Evolutionary conservation across 2,888 invertebrate genomes (phyloP).

Genomic region (Philopedon plagiatum): DNA sequence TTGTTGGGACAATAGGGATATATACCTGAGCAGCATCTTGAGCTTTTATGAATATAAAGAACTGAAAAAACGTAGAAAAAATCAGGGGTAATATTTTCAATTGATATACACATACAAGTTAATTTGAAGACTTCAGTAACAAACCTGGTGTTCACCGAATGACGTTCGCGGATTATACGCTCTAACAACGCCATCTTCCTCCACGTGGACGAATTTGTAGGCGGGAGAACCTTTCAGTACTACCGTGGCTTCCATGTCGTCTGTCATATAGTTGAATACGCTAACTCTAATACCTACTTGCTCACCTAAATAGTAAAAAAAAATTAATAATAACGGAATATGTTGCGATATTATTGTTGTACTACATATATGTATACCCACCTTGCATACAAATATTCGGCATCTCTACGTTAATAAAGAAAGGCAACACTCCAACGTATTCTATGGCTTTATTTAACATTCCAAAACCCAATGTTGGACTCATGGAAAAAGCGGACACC

Average conservation of each 20-base stretch:
- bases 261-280: constrained; percentile 94
- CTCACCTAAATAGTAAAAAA: constrained; percentile 39
- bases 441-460: constrained; percentile 85
- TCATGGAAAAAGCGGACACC: constrained; percentile 92
- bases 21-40: constrained; percentile 88
- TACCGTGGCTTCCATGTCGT: constrained; percentile 87
- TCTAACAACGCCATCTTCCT: constrained; percentile 86
- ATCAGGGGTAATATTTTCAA: too few relatives aligned
- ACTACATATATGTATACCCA: background rate
- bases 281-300: constrained; percentile 85
- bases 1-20: constrained; percentile 89
- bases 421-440: constrained; percentile 92
- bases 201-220: constrained; percentile 94
- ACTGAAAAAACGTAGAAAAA: too few relatives aligned
- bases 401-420: constrained; percentile 96
- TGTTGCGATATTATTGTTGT: too few relatives aligned
- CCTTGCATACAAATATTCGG: constrained; percentile 82
- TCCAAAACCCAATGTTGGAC: constrained; percentile 88
- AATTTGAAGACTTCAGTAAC: too few relatives aligned
- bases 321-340: too few relatives aligned
- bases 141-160: constrained; percentile 95
- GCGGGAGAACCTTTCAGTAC: constrained; percentile 88
- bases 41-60: constrained; percentile 65
- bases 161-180: constrained; percentile 94
- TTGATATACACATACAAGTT: too few relatives aligned